phyloP scores from a whole-genome alignment of 2,113 vertebrate species.

The Megaptera novaeangliae region DNA sequence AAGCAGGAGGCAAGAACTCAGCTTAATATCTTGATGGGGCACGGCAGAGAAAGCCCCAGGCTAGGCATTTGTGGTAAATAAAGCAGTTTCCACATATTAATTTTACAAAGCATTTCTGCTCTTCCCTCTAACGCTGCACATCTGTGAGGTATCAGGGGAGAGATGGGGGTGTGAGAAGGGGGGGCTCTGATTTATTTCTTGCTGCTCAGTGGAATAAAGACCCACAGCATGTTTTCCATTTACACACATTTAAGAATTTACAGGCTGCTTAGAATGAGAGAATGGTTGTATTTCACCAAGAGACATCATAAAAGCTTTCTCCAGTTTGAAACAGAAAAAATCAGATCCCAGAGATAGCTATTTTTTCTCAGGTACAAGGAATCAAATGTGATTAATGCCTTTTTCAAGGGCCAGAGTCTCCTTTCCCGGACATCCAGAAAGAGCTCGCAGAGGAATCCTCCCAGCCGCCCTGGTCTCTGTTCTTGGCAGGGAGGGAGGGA shows the following conservation, averaged over 20 bases:
- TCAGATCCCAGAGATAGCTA: constrained; percentile 65
- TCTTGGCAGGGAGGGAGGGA: not conserved
- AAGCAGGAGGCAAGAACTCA: constrained; percentile 42
- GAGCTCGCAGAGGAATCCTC: constrained; percentile 13
- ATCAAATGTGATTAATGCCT: constrained; percentile 69
- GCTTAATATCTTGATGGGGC: constrained; percentile 38
- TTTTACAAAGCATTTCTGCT: constrained; percentile 55
- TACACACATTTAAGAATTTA: constrained; percentile 73
- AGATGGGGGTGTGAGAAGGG: constrained; percentile 29
- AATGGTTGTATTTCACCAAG: constrained; percentile 72
- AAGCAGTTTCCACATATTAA: constrained; percentile 60
- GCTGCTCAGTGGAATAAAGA: constrained; percentile 69
- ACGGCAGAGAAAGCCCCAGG: constrained; percentile 60
- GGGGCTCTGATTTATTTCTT: constrained; percentile 71
- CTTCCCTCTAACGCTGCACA: constrained; percentile 52
- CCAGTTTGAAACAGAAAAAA: constrained; percentile 69
- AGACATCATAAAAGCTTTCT: constrained; percentile 78
- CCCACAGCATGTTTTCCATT: constrained; percentile 69
- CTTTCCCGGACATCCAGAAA: not conserved
- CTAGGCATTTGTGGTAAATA: constrained; percentile 68
- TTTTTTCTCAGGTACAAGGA: constrained; percentile 71
- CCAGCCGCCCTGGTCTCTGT: constrained; percentile 27
- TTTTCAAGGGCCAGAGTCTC: not conserved
- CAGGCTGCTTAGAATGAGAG: constrained; percentile 71
- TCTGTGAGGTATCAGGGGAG: constrained; percentile 64